These are phyloP conservation scores for Melanogrammus aeglefinus DNA, from an alignment of 2,797 vertebrate genomes.

Conservation along the genomic window DNA sequence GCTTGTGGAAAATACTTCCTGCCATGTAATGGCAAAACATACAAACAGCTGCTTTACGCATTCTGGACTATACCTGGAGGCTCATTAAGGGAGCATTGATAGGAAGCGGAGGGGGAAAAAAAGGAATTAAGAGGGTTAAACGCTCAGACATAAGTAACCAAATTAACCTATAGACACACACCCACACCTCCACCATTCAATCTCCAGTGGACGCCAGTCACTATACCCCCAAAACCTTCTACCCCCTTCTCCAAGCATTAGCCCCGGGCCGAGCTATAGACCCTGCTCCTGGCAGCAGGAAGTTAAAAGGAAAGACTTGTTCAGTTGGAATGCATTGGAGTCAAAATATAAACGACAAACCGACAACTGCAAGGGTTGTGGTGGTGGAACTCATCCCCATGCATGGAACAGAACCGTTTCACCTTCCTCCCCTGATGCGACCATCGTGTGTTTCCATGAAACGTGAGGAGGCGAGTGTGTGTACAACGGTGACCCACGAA, in stretches of 20 bases:
- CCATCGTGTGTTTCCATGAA: too few species aligned
- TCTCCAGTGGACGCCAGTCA: conserved; percentile 4
- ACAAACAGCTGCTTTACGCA: background rate
- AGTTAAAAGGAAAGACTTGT: background rate
- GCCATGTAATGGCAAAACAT: background rate
- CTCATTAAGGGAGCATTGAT: too few species aligned
- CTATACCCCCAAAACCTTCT: background rate
- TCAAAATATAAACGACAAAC: background rate
- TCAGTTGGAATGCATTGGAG: too few species aligned
- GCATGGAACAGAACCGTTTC: background rate
- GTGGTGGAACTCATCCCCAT: background rate
- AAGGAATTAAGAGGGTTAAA: background rate
- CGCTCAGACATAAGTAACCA: conserved; percentile 10
- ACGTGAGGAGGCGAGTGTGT: too few species aligned
- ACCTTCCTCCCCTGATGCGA: background rate
- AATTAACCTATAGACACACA: conserved; percentile 9
- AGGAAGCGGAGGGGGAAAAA: background rate
- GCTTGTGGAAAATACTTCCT: background rate
- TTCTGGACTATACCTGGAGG: too few species aligned
- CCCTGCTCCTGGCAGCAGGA: background rate
- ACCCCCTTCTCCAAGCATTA: too few species aligned
- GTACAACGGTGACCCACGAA: too few species aligned
- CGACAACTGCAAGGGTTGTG: background rate
- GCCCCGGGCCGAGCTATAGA: background rate
- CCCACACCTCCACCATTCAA: background rate